Base-by-base conservation (phyloP, 2,888 invertebrate genomes). In the Agrotis puta region DNA sequence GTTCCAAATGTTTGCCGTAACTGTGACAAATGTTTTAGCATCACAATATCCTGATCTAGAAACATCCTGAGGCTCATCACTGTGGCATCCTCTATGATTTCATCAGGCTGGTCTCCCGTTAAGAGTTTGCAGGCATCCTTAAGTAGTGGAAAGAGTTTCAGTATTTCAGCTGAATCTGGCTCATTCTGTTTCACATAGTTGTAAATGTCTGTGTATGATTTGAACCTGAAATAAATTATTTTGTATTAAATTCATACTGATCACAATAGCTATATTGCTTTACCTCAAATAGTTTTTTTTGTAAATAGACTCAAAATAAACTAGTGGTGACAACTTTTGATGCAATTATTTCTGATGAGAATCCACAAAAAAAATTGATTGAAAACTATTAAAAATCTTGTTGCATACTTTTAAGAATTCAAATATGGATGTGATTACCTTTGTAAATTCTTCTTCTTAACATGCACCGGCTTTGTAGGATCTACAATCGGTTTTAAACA, bases 41-140 rank as follows among this genome's bases (percentile, higher is more conserved):
- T 96, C 13, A 97, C 94, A 64, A 96, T 92, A 64, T 96, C 96
- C 69, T 97, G 96, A 64, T 97, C 96, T 2, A 97, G 90, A 85
- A 98, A 97, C 88, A 97, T 92, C 82, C 96, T 94, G 3, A 98
- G 92, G 0, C 97, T 92, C 84, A 97, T 96, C 0, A 98, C 92
- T 0, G 97, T 90, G 1, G 97, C 96, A 90, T 97, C 97, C 84
- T 98, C 97, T 13, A 97, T 93, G 11, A 97, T 92, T 73, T 97
- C 96, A 77, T 96, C 92, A 48, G 96, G 85, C 79, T 97, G 97
- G 56, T 97, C 97, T 27, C 93, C 97, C 27, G 96, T 95, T 74
- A 97, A 89, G 62, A 93, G 86, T 76, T 91, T 92, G 64, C 94
- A 90, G 58, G 90, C 84, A 58, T 91, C 92, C 87, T 95, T 92